Conservation (phyloP, 2,113 vertebrate species). For the Megalops atlanticus region DNA sequence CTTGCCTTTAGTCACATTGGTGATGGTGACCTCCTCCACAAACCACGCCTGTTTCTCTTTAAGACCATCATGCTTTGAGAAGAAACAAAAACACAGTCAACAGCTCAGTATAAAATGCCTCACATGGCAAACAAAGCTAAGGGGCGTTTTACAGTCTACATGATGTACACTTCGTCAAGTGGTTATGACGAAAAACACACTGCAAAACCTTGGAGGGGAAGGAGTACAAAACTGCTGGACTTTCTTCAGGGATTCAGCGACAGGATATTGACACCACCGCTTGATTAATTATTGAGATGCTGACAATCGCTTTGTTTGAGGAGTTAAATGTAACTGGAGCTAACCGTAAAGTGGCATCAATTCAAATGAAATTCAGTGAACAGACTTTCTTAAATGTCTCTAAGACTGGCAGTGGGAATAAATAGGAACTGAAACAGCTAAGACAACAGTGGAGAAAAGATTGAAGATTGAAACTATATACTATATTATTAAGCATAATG, state of each 20-base stretch:
- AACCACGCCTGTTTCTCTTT: conserved; percentile 46
- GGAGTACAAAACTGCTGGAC: background rate
- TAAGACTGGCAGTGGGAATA: background rate
- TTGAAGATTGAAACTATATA: too few species aligned
- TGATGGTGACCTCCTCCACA: conserved; percentile 42
- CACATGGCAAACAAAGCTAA: background rate
- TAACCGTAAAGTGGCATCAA: conserved; percentile 30
- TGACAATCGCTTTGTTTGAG: conserved; percentile 49
- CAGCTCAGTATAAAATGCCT: too few species aligned
- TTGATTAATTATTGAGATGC: conserved; percentile 49
- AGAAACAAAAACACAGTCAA: background rate
- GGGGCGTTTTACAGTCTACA: background rate
- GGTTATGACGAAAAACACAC: background rate
- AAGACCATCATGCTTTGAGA: conserved; percentile 41
- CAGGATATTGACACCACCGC: conserved; percentile 30
- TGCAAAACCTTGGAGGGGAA: background rate
- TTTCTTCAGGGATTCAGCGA: conserved; percentile 12
- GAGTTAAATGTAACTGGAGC: conserved; percentile 42
- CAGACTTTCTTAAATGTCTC: conserved; percentile 12
- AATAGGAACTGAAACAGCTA: background rate
- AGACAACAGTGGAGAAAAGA: too few species aligned
- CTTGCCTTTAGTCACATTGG: conserved; percentile 38
- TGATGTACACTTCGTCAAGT: background rate
- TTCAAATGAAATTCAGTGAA: conserved; percentile 33
- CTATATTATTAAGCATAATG: too few species aligned